Percentiles rank a stretch among this genome's conserved stretches.
Conservation (phyloP, 2,113 vertebrate species). For the Baryphthengus martii region DNA sequence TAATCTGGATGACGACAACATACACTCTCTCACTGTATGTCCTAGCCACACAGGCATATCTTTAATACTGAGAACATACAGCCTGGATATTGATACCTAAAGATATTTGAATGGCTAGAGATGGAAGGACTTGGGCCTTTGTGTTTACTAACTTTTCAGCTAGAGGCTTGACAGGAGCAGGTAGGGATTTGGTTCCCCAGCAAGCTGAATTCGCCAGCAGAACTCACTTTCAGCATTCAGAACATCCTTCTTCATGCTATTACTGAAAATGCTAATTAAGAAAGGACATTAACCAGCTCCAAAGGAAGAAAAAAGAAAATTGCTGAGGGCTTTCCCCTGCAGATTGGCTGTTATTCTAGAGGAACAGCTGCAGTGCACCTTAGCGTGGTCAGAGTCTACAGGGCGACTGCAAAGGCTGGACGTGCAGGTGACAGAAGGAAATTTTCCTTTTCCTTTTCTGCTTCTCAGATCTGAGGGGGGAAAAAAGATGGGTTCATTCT, state of each 20-base stretch:
- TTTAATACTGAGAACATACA: background rate
- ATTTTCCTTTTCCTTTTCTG: background rate
- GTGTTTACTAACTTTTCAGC: background rate
- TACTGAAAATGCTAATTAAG: background rate
- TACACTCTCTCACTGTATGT: background rate
- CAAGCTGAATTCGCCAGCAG: background rate
- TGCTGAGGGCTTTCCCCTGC: background rate
- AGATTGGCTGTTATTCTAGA: background rate
- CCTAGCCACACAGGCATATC: background rate
- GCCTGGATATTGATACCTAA: background rate
- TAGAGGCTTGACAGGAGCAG: background rate
- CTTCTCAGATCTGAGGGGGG: background rate
- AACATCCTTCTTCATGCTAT: background rate
- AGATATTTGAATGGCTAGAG: background rate
- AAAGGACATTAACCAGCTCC: background rate
- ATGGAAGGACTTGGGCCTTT: background rate
- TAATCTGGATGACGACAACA: background rate
- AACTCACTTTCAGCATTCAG: accelerated
- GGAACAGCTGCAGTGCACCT: background rate
- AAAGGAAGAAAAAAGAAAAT: background rate
- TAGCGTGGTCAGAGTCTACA: background rate
- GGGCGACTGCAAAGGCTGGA: background rate
- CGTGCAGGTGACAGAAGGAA: background rate
- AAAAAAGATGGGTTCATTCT: background rate
- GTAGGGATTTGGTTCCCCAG: background rate